A percentile compares a stretch with the other conserved stretches of the same genome.
phyloP scores from a whole-genome alignment of 1,140 invertebrate genomes.

The Episyrphus balteatus region DNA sequence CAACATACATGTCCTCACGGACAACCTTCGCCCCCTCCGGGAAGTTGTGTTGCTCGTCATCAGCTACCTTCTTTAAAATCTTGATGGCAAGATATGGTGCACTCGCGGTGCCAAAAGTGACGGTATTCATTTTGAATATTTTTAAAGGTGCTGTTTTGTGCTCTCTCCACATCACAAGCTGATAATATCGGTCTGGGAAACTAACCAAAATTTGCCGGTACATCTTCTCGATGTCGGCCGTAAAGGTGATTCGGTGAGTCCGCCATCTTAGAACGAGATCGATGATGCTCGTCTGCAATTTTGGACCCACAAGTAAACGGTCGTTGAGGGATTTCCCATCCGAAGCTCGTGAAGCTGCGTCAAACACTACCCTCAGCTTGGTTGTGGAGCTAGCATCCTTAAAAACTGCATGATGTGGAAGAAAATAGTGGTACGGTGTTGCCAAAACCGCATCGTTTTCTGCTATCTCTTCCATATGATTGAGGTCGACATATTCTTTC shows the following conservation, averaged over 20 bases:
- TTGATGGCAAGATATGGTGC: slow-evolving; percentile 20
- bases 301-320: too few species aligned
- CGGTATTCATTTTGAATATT: slow-evolving; percentile 20
- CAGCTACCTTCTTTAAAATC: slow-evolving; percentile 21
- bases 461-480: too few species aligned
- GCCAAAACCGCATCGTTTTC: too few species aligned
- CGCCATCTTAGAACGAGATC: slow-evolving; percentile 5
- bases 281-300: too few species aligned
- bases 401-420: slow-evolving; percentile 28
- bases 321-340: too few species aligned
- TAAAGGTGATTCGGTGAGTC: slow-evolving; percentile 14
- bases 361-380: too few species aligned
- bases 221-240: slow-evolving; percentile 26
- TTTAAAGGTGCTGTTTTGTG: slow-evolving; percentile 12
- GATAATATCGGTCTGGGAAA: slow-evolving; percentile 14
- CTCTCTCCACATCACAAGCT: slow-evolving; percentile 34
- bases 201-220: slow-evolving; percentile 20
- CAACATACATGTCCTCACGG: slow-evolving; percentile 31
- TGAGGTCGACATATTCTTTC: too few species aligned
- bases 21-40: slow-evolving; percentile 15
- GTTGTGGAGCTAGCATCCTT: too few species aligned
- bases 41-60: slow-evolving; percentile 16
- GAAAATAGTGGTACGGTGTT: slow-evolving; percentile 3
- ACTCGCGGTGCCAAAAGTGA: slow-evolving; percentile 24
- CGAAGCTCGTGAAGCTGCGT: too few species aligned